A percentile compares a stretch with the other conserved stretches of the same genome.
Conservation (phyloP, 2,797 vertebrate species). For the Rhynchotus rufescens region DNA sequence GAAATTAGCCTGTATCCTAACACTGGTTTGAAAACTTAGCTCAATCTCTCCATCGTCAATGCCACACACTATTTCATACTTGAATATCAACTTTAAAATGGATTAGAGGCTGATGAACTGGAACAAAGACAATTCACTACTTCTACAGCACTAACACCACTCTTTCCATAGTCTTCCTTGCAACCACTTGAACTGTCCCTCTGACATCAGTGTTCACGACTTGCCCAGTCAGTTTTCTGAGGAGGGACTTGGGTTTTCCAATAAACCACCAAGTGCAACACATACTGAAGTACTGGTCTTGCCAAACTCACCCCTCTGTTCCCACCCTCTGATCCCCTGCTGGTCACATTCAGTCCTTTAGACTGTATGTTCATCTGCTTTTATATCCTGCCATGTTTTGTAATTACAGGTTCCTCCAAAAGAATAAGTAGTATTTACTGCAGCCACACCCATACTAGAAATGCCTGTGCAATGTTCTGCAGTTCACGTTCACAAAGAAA, state of each 20-base stretch:
- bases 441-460: conserved; percentile 67
- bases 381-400: background rate
- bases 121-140: background rate
- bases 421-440: conserved; percentile 41
- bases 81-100: conserved; percentile 32
- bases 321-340: background rate
- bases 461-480: conserved; percentile 49
- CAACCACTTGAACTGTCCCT: background rate
- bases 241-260: background rate
- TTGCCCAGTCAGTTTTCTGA: background rate
- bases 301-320: background rate
- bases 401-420: conserved; percentile 21
- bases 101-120: conserved; percentile 14
- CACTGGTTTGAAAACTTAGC: conserved; percentile 4
- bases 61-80: background rate
- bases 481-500: conserved; percentile 7
- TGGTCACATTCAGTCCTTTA: background rate
- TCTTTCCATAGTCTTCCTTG: background rate
- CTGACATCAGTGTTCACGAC: background rate
- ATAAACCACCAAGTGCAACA: background rate
- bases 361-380: background rate
- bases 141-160: background rate
- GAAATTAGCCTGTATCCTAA: background rate
- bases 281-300: background rate
- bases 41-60: background rate